A percentile compares a stretch with the other conserved stretches of the same genome.
These are phyloP conservation scores for Papilio demoleus DNA, from an alignment of 2,888 invertebrate genomes.

Conservation along the genomic window DNA sequence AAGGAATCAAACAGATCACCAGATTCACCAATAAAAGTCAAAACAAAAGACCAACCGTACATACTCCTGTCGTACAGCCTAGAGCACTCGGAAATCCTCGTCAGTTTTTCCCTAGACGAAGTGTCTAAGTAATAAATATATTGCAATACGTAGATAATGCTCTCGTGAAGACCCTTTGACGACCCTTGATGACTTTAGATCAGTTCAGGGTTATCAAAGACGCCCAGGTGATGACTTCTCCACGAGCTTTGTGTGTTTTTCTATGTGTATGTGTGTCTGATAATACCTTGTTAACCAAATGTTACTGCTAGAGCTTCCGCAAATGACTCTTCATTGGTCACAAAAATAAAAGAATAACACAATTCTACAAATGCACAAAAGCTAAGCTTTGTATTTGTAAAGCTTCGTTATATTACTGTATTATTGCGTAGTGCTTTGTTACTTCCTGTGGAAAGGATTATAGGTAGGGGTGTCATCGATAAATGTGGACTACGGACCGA, in stretches of 20 bases:
- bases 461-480: not conserved
- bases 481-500: no score
- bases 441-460: slow-evolving; percentile 13
- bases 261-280: no score
- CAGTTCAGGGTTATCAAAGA: not conserved
- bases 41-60: no score
- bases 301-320: not conserved
- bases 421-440: slow-evolving; percentile 14
- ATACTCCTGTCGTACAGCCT: no score
- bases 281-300: no score
- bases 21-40: no score
- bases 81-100: not conserved
- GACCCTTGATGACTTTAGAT: not conserved
- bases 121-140: not conserved
- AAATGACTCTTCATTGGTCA: not conserved
- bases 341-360: not conserved
- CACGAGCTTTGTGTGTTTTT: not conserved
- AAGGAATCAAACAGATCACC: no score
- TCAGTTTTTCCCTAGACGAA: no score
- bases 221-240: not conserved
- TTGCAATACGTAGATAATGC: not conserved
- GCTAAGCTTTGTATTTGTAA: slow-evolving; percentile 19
- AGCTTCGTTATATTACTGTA: slow-evolving; percentile 16
- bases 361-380: slow-evolving; percentile 2
- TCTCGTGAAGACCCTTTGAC: not conserved